Evolutionary conservation across 2,797 vertebrate species (phyloP).

Genomic region (Schizopygopsis malacanthus): DNA sequence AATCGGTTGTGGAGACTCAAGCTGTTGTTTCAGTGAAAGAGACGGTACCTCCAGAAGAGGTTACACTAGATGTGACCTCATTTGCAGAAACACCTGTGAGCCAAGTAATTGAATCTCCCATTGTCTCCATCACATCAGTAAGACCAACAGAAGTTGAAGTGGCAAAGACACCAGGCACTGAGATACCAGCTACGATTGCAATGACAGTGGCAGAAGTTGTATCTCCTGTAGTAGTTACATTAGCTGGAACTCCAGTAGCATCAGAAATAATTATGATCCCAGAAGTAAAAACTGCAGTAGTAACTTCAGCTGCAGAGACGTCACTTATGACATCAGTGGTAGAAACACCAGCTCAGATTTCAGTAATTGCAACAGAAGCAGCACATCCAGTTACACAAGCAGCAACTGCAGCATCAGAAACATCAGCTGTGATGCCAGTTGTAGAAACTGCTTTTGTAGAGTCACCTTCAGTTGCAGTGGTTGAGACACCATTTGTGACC

Average conservation of each 20-base stretch:
- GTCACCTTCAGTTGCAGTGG: background rate
- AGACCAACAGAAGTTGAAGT: constrained; percentile 6
- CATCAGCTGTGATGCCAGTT: background rate
- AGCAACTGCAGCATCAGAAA: background rate
- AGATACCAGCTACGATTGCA: constrained; percentile 7
- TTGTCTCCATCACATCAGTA: constrained; percentile 7
- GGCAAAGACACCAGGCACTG: background rate
- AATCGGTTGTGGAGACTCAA: background rate
- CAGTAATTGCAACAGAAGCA: constrained; percentile 28
- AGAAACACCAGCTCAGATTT: constrained; percentile 15
- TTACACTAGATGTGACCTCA: background rate
- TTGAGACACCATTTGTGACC: background rate
- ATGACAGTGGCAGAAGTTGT: constrained; percentile 22
- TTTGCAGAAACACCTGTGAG: background rate
- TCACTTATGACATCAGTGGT: background rate
- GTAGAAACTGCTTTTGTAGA: background rate
- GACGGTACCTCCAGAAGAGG: background rate
- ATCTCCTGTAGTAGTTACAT: background rate
- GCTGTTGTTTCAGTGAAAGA: constrained; percentile 1
- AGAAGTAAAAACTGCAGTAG: background rate
- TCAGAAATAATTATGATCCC: background rate
- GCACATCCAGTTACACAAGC: background rate
- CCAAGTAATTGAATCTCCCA: background rate
- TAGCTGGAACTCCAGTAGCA: background rate
- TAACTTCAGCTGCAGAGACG: background rate